These are phyloP conservation scores for Malachius bipustulatus DNA, from an alignment of 2,888 invertebrate genomes.

Conservation along the genomic window DNA sequence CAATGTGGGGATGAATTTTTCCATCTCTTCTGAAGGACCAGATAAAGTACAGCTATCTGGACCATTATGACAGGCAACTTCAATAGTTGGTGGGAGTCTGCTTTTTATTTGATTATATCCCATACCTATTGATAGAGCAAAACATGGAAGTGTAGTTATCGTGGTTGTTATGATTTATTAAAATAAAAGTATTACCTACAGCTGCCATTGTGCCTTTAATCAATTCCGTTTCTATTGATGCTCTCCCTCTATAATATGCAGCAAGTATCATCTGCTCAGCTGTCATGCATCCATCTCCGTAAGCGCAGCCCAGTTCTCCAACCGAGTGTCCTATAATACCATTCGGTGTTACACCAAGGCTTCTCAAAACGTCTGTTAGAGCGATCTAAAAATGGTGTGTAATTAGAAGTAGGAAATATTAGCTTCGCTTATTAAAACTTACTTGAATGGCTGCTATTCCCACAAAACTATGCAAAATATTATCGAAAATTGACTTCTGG, in stretches of 20 bases:
- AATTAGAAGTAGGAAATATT: too few relatives aligned
- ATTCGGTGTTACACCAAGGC: constrained; percentile 51
- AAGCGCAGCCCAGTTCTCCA: constrained; percentile 90
- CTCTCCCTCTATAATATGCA: constrained; percentile 72
- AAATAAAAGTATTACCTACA: constrained; percentile 44
- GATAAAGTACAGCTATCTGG: constrained; percentile 67
- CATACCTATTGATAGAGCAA: too few relatives aligned
- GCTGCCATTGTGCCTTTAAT: constrained; percentile 82
- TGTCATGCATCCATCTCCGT: constrained; percentile 85
- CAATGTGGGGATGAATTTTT: constrained; percentile 43
- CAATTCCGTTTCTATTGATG: constrained; percentile 56
- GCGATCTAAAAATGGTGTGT: constrained; percentile 34
- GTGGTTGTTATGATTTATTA: neutral
- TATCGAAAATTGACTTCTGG: constrained; percentile 46
- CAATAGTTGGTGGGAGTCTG: constrained; percentile 55
- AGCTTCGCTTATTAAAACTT: too few relatives aligned
- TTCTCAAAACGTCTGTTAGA: constrained; percentile 44
- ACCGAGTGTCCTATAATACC: constrained; percentile 82
- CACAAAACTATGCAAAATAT: constrained; percentile 58
- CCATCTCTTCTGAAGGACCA: constrained; percentile 54
- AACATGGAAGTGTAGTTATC: too few relatives aligned
- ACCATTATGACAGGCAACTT: constrained; percentile 72
- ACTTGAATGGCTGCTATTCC: constrained; percentile 58
- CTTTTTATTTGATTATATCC: constrained; percentile 43
- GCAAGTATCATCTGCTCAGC: constrained; percentile 75